Evolutionary conservation across 2,888 invertebrate species (phyloP), one percentile per base, ranked within the genome.

Genomic region (Folsomia manolachei): DNA sequence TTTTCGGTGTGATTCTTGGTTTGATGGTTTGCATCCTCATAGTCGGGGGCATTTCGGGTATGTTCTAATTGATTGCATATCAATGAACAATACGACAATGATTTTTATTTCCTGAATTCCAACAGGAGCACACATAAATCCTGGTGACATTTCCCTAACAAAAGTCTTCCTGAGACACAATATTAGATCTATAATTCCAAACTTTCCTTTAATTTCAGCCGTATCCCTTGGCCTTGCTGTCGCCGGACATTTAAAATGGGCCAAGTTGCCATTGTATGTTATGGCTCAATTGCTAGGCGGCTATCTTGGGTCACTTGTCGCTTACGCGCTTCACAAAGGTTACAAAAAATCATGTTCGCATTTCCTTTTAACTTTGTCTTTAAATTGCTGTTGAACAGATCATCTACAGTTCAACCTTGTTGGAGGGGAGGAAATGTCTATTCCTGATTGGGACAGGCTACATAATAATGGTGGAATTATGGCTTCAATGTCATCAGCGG

Each of bases 21-120:
- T 69, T 80, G 14, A 75, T 78, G 76, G 72, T 69, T 14, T 72
- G 77, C 0, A 11, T 74, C n/a, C n/a, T n/a, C n/a, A n/a, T n/a
- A n/a, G n/a, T n/a, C n/a, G 80, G 80, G 19, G 78, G 78, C 56
- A 19, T 75, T 14, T 75, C 79, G 26, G 78, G 79, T 64, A 64
- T 18, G n/a, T 51, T 51, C 51, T 9, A 18, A 51, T 9, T 51
- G 18, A 18, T 18, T 51, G 51, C n/a, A n/a, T n/a, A n/a, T n/a
- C n/a, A n/a, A n/a, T n/a, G n/a, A n/a, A n/a, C n/a, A n/a, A n/a
- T n/a, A n/a, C n/a, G n/a, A n/a, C 52, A n/a, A 27, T 18, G 63
- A 62, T 27, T 18, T 66, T 24, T 27, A n/a, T 62, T 67, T 19
- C 39, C 25, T 71, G 51, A 67, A 18, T 62, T 24, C 25, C 21